Evolutionary conservation across 2,888 invertebrate genomes (phyloP).

Genomic region (Drosophila paracracens): DNA sequence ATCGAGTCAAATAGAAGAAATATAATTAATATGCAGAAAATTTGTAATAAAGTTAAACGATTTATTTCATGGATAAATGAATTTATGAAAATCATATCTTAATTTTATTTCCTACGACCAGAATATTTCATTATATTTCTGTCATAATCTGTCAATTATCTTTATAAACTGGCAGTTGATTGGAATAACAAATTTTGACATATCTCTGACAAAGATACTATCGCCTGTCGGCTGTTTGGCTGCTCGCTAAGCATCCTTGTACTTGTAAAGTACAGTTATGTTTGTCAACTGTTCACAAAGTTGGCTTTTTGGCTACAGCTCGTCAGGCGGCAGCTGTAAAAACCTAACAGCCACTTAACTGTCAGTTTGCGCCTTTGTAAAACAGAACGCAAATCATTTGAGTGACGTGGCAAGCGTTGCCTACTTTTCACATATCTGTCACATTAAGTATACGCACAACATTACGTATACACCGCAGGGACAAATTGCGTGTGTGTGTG

Average conservation of each 20-base stretch:
- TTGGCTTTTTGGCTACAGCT: constrained; percentile 18
- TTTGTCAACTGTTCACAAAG: constrained; percentile 12
- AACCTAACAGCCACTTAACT: constrained; percentile 19
- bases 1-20: background rate
- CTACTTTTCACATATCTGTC: constrained; percentile 35
- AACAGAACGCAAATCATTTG: constrained; percentile 11
- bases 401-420: constrained; percentile 46
- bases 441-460: constrained; percentile 48
- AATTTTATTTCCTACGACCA: background rate
- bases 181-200: background rate
- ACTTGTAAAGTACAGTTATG: background rate
- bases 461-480: constrained; percentile 37
- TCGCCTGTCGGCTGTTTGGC: background rate
- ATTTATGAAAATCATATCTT: background rate
- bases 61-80: background rate
- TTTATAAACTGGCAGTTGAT: background rate
- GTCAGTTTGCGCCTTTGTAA: constrained; percentile 16
- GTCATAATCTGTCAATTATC: no score
- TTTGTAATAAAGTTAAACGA: background rate
- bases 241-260: constrained; percentile 3
- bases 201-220: background rate
- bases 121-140: background rate
- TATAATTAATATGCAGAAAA: background rate
- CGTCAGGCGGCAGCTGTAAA: constrained; percentile 17
- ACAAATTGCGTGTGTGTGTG: constrained; percentile 1